A percentile compares a stretch with the other conserved stretches of the same genome.
phyloP scores from a whole-genome alignment of 2,113 vertebrate genomes.

The Micronycteris hirsuta region DNA sequence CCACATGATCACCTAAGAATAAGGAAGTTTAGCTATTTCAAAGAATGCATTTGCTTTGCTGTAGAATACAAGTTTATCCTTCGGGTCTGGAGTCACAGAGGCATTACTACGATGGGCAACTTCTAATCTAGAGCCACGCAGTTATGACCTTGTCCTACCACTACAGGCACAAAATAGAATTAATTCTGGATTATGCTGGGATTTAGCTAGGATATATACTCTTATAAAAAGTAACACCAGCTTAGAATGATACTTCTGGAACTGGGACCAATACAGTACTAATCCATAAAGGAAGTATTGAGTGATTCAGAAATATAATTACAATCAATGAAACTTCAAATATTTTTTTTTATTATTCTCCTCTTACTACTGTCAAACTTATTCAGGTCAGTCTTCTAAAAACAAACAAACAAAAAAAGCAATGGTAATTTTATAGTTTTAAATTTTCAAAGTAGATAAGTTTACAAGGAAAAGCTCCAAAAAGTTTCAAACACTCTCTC shows the following conservation, averaged over 20 bases:
- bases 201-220: background rate
- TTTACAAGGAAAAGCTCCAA: constrained; percentile 60
- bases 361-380: background rate
- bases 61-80: background rate
- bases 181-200: background rate
- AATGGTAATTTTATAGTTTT: constrained; percentile 19
- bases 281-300: background rate
- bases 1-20: background rate
- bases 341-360: background rate
- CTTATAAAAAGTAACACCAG: background rate
- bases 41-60: background rate
- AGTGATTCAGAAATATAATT: constrained; percentile 30
- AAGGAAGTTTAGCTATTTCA: background rate
- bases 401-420: background rate
- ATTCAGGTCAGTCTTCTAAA: background rate
- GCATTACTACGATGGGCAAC: background rate
- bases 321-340: constrained; percentile 12
- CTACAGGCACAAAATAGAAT: background rate
- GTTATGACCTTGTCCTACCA: background rate
- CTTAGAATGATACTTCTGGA: constrained; percentile 39
- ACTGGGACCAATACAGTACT: background rate
- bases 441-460: constrained; percentile 32
- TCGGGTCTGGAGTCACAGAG: background rate
- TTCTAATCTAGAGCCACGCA: background rate
- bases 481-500: constrained; percentile 56